Evolutionary conservation across 2,888 invertebrate species (phyloP).

Genomic region (Pollenia amentaria): DNA sequence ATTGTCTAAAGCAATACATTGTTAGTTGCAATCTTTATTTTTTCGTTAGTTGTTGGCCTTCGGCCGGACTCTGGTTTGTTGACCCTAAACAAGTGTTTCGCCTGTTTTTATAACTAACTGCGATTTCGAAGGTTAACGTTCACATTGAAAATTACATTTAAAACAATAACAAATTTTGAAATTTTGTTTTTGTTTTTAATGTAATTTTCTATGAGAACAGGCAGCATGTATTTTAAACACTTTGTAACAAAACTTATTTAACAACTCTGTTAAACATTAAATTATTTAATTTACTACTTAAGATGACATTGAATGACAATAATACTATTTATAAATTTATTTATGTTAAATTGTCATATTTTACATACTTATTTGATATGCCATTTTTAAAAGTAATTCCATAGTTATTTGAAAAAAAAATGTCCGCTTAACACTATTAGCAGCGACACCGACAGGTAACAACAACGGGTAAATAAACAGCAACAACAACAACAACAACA

Average conservation of each 20-base stretch:
- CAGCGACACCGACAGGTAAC: neutral
- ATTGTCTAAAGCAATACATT: too few relatives aligned
- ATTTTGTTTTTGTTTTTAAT: too few relatives aligned
- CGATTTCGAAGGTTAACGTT: too few relatives aligned
- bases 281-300: neutral
- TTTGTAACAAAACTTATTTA: neutral
- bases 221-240: neutral
- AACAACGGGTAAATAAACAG: neutral
- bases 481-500: slow-evolving; percentile 19
- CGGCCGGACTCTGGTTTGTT: too few relatives aligned
- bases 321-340: neutral
- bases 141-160: too few relatives aligned
- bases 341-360: too few relatives aligned
- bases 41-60: too few relatives aligned
- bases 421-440: slow-evolving; percentile 23
- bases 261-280: neutral
- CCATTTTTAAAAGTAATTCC: neutral
- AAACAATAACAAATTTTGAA: too few relatives aligned
- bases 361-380: neutral
- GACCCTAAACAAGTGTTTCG: too few relatives aligned
- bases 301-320: slow-evolving; percentile 14
- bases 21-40: too few relatives aligned
- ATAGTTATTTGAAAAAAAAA: slow-evolving; percentile 1
- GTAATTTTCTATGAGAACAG: too few relatives aligned
- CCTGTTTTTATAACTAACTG: too few relatives aligned